A percentile compares a stretch with the other conserved stretches of the same genome.
These are phyloP conservation scores for Caprella mutica DNA, from an alignment of 2,888 invertebrate species.

Conservation along the genomic window DNA sequence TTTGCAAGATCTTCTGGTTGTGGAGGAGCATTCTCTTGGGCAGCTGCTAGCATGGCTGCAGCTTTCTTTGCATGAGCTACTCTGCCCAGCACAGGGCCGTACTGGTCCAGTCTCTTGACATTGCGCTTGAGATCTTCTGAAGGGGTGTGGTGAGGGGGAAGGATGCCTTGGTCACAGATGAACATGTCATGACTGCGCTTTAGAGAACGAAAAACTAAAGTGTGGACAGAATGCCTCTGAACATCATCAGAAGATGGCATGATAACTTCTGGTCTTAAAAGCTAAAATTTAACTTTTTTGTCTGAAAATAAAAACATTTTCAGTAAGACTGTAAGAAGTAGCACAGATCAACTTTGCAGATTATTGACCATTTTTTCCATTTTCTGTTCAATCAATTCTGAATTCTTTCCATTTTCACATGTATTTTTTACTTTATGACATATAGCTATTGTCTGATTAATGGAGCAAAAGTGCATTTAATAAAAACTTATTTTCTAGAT, in stretches of 20 bases:
- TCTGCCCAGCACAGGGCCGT: constrained; percentile 67
- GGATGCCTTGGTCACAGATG: constrained; percentile 70
- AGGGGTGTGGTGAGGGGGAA: constrained; percentile 68
- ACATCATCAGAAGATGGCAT: constrained; percentile 50
- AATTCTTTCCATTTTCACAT: no score
- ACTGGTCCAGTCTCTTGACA: constrained; percentile 72
- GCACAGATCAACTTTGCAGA: no score
- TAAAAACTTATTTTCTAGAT: no score
- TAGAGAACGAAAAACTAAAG: constrained; percentile 86
- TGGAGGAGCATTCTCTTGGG: constrained; percentile 36
- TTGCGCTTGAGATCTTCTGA: constrained; percentile 61
- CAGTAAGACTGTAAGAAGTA: no score
- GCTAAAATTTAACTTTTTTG: no score
- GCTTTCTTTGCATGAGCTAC: constrained; percentile 42
- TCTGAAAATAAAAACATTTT: no score
- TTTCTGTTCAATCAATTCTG: no score
- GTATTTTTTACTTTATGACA: no score
- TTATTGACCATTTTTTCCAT: no score
- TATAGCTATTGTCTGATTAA: no score
- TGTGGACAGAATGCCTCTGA: constrained; percentile 92
- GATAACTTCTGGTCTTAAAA: no score
- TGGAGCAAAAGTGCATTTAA: no score
- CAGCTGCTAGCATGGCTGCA: constrained; percentile 13
- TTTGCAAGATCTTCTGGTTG: constrained; percentile 48
- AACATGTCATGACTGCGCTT: constrained; percentile 98